Percentiles rank a stretch among this genome's conserved stretches.
phyloP scores from a whole-genome alignment of 23 tunicate genomes.

The Styela clava region DNA sequence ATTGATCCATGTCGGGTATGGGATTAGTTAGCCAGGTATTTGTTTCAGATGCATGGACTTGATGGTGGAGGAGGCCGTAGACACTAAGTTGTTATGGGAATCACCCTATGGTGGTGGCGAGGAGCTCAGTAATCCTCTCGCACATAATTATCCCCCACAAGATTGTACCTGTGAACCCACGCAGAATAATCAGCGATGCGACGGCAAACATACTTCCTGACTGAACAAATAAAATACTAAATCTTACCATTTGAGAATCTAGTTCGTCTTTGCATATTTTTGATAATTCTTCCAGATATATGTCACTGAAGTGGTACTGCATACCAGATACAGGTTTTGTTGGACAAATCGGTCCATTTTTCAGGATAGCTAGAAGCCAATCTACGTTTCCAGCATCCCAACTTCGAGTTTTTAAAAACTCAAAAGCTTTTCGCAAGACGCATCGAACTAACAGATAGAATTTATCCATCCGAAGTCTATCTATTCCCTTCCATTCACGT shows the following conservation, averaged over 20 bases:
- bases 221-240: not conserved
- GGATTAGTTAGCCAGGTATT: too few species aligned
- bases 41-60: too few species aligned
- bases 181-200: too few species aligned
- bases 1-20: too few species aligned
- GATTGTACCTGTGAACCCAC: too few species aligned
- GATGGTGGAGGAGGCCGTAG: too few species aligned
- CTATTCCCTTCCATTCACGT: conserved; percentile 95
- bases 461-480: conserved; percentile 90
- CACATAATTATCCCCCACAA: too few species aligned
- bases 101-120: too few species aligned
- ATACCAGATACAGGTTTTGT: conserved; percentile 58
- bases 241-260: conserved; percentile 40
- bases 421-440: conserved; percentile 42
- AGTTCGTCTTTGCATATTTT: conserved; percentile 29
- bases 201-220: too few species aligned
- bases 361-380: conserved; percentile 53
- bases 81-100: too few species aligned
- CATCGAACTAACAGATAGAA: conserved; percentile 66
- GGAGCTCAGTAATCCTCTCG: too few species aligned
- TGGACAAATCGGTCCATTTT: conserved; percentile 54
- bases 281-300: conserved; percentile 66
- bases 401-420: conserved; percentile 36
- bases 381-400: conserved; percentile 61
- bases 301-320: conserved; percentile 58